These are phyloP conservation scores for Otus scops DNA, from an alignment of 2,797 vertebrate species.

Conservation along the genomic window DNA sequence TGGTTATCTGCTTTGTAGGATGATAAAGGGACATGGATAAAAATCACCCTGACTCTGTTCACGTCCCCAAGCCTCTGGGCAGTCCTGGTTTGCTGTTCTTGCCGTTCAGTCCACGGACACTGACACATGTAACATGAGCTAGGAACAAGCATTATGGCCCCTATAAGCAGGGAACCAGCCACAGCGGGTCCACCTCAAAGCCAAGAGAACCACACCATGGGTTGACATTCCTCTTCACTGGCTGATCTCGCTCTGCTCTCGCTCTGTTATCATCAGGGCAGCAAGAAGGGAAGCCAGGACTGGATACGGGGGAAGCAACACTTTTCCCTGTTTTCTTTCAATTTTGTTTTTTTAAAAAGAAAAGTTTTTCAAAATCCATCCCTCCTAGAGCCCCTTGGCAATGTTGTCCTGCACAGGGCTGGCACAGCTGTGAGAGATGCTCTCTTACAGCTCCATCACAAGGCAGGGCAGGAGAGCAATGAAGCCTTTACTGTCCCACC, in stretches of 20 bases:
- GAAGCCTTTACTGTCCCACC: background rate
- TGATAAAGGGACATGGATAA: conserved; percentile 46
- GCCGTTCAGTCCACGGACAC: background rate
- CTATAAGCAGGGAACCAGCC: background rate
- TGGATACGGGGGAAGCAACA: background rate
- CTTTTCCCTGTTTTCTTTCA: background rate
- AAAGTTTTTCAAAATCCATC: background rate
- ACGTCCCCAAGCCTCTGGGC: background rate
- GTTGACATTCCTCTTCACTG: background rate
- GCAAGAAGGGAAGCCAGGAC: background rate
- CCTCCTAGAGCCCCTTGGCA: background rate
- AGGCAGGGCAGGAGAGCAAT: background rate
- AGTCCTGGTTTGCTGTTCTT: background rate
- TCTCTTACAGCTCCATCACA: background rate
- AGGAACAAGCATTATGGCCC: background rate
- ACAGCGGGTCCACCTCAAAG: background rate
- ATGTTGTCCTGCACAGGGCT: background rate
- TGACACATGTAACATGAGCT: fast-evolving
- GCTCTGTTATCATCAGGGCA: background rate
- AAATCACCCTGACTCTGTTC: background rate
- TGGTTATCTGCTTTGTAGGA: background rate
- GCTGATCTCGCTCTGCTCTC: background rate
- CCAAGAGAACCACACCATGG: background rate
- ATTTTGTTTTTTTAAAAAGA: background rate
- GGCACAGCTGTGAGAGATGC: background rate